Conservation (phyloP, 1,140 invertebrate species). For the Holcopasites calliopsidis region DNA sequence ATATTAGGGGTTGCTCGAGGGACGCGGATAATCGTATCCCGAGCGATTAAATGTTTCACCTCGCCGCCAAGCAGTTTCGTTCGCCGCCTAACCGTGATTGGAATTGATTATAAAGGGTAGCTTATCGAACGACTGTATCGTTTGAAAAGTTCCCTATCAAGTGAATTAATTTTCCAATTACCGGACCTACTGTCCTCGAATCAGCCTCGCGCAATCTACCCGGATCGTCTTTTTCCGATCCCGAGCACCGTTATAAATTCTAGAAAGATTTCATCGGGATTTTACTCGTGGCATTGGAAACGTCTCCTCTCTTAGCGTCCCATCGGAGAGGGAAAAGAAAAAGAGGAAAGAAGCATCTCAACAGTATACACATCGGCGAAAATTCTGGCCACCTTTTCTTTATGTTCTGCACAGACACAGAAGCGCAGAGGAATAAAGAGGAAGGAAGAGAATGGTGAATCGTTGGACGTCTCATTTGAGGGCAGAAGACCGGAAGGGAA, state of each 20-base stretch:
- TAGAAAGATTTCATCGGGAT: not conserved
- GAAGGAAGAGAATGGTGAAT: not conserved
- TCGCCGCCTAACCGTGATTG: not conserved
- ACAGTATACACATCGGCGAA: not conserved
- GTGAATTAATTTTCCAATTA: not conserved
- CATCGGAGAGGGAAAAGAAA: not conserved
- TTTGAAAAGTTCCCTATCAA: not conserved
- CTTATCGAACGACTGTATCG: no score
- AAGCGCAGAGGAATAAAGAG: not conserved
- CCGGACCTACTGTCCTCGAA: not conserved
- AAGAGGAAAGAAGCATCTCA: not conserved
- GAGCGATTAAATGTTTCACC: not conserved
- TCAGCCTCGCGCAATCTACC: not conserved
- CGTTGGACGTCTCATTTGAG: constrained; percentile 43
- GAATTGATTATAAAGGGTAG: not conserved
- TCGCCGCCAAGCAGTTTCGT: not conserved
- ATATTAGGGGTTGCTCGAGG: not conserved
- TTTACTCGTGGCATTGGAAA: not conserved
- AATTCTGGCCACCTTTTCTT: not conserved
- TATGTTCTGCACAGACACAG: not conserved
- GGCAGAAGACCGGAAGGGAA: not conserved
- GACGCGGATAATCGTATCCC: not conserved
- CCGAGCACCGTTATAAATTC: constrained; percentile 14
- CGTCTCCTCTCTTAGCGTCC: not conserved
- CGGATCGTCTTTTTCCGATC: not conserved